These are phyloP conservation scores for Phycodurus eques DNA, from an alignment of 2,113 vertebrate species.

Conservation along the genomic window DNA sequence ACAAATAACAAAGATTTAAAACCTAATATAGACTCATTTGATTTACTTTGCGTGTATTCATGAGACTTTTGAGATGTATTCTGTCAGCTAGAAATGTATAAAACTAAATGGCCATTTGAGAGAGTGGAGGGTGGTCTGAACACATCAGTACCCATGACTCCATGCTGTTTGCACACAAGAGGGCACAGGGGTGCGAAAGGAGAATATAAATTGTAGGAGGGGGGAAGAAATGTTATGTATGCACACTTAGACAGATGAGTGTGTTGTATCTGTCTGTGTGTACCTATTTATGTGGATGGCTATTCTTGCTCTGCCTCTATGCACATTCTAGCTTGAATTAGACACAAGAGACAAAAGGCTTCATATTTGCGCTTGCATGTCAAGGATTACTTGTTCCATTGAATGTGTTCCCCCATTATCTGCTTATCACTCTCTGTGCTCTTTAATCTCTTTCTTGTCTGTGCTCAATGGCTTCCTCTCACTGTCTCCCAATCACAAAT, in stretches of 20 bases:
- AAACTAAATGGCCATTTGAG: background rate
- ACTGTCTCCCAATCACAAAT: constrained; percentile 75
- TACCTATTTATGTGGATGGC: constrained; percentile 70
- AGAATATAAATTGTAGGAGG: constrained; percentile 55
- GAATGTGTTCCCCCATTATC: constrained; percentile 82
- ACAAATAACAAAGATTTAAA: background rate
- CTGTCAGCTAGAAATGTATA: constrained; percentile 58
- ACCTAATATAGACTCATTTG: background rate
- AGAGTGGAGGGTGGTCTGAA: constrained; percentile 74
- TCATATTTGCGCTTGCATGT: constrained; percentile 83
- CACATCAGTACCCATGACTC: constrained; percentile 69
- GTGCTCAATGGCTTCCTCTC: constrained; percentile 80
- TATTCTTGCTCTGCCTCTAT: constrained; percentile 70
- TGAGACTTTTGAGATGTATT: constrained; percentile 42
- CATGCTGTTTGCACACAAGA: constrained; percentile 76
- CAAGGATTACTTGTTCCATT: constrained; percentile 85
- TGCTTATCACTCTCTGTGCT: constrained; percentile 84
- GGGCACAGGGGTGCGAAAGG: constrained; percentile 70
- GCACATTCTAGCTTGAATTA: constrained; percentile 75
- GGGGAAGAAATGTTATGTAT: constrained; percentile 38
- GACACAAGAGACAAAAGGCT: constrained; percentile 83
- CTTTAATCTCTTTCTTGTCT: constrained; percentile 89
- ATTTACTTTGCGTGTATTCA: background rate
- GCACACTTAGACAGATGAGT: constrained; percentile 51
- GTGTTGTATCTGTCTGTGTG: constrained; percentile 61